Evolutionary conservation across 2,797 vertebrate genomes (phyloP).

Genomic region (Hirundo rustica): DNA sequence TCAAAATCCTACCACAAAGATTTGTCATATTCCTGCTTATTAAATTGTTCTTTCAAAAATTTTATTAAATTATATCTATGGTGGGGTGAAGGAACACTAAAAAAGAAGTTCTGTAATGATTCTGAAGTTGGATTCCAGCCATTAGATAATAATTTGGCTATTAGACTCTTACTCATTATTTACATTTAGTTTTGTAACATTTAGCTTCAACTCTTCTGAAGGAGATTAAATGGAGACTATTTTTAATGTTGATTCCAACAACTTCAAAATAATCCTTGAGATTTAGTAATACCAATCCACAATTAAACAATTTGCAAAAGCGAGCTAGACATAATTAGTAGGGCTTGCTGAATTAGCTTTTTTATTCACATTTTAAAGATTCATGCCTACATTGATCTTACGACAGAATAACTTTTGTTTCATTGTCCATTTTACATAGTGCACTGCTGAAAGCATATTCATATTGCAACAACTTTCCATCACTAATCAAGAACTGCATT

Average conservation of each 20-base stretch:
- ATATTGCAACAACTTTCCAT: neutral
- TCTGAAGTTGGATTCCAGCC: neutral
- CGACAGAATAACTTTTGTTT: neutral
- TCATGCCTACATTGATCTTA: neutral
- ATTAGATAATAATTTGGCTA: neutral
- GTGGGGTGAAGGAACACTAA: neutral
- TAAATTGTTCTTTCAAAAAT: neutral
- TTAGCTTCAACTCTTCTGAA: neutral
- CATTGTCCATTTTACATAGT: neutral
- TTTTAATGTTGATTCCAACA: conserved; percentile 10
- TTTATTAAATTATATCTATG: neutral
- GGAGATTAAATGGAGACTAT: neutral
- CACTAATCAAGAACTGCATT: neutral
- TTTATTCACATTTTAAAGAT: neutral
- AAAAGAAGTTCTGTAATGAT: neutral
- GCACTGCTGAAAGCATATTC: neutral
- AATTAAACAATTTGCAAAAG: neutral
- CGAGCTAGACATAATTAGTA: neutral
- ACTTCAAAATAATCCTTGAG: neutral
- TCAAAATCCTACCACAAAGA: neutral
- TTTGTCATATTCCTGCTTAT: neutral
- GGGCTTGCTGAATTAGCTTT: neutral
- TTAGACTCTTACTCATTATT: neutral
- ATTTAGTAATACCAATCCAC: neutral
- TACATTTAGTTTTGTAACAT: neutral